Percentiles rank a stretch among this genome's conserved stretches.
These are phyloP conservation scores for Bufo gargarizans DNA, from an alignment of 2,113 vertebrate genomes.

Conservation along the genomic window DNA sequence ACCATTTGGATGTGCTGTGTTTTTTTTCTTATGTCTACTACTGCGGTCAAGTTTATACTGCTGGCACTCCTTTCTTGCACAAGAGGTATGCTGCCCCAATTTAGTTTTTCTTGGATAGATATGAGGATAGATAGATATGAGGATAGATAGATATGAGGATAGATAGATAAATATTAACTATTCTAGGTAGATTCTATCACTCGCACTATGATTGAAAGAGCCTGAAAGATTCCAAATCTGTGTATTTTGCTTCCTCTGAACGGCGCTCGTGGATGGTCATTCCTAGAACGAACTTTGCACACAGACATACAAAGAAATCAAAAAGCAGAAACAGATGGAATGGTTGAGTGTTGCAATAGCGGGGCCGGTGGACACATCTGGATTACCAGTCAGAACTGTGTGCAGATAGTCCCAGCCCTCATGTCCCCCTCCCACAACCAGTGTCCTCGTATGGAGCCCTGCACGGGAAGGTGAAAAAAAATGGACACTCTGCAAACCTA, in stretches of 20 bases:
- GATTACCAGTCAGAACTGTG: constrained; percentile 33
- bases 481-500: constrained; percentile 54
- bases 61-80: too few species aligned
- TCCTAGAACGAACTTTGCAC: constrained; percentile 21
- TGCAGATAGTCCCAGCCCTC: background rate
- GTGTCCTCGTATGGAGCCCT: constrained; percentile 28
- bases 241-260: rapidly evolving
- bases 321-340: constrained; percentile 57
- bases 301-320: constrained; percentile 13
- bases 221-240: background rate
- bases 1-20: too few species aligned
- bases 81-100: too few species aligned
- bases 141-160: background rate
- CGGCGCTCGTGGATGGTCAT: background rate
- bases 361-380: constrained; percentile 34
- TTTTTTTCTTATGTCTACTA: too few species aligned
- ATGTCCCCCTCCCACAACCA: constrained; percentile 26
- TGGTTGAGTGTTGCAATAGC: background rate
- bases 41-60: too few species aligned
- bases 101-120: too few species aligned
- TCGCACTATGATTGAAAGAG: background rate
- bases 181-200: too few species aligned
- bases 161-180: background rate
- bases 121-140: background rate
- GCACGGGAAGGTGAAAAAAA: constrained; percentile 45